Evolutionary conservation across 1,140 invertebrate species (phyloP).

Genomic region (Caenorhabditis inopinata): DNA sequence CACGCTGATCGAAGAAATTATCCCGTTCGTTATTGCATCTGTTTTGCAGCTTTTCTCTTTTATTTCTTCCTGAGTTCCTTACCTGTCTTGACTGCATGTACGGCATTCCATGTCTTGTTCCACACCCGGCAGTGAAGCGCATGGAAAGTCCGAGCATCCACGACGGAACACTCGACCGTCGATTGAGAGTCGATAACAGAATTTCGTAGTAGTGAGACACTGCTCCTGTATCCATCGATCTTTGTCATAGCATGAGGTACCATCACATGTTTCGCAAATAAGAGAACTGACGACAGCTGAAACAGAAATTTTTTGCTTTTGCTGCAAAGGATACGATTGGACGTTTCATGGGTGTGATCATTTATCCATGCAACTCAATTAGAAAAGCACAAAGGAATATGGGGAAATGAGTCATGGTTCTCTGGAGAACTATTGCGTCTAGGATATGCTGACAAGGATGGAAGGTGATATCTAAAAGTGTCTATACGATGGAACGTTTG

Average conservation of each 20-base stretch:
- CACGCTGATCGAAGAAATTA: conserved; percentile 14
- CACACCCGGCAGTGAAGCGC: not conserved
- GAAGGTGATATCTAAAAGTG: too few species aligned
- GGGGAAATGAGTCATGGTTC: too few species aligned
- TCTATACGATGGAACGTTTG: too few species aligned
- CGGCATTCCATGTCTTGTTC: not conserved
- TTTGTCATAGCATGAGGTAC: not conserved
- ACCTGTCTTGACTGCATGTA: conserved; percentile 11
- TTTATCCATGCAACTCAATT: too few species aligned
- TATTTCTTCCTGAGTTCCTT: not conserved
- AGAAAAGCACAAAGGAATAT: too few species aligned
- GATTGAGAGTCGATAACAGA: not conserved
- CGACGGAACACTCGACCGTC: not conserved
- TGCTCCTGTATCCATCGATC: not conserved
- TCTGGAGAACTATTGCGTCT: too few species aligned
- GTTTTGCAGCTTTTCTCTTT: not conserved
- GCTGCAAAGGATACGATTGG: too few species aligned
- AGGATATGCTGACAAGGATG: too few species aligned
- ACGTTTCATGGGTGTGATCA: too few species aligned
- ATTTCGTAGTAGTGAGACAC: not conserved
- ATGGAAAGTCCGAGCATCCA: not conserved
- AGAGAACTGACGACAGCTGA: not conserved
- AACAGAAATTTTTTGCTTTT: too few species aligned
- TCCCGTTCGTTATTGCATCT: conserved; percentile 19
- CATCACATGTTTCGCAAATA: not conserved